Evolutionary conservation across 1,140 invertebrate species (phyloP).

Genomic region (Scylla paramamosain): DNA sequence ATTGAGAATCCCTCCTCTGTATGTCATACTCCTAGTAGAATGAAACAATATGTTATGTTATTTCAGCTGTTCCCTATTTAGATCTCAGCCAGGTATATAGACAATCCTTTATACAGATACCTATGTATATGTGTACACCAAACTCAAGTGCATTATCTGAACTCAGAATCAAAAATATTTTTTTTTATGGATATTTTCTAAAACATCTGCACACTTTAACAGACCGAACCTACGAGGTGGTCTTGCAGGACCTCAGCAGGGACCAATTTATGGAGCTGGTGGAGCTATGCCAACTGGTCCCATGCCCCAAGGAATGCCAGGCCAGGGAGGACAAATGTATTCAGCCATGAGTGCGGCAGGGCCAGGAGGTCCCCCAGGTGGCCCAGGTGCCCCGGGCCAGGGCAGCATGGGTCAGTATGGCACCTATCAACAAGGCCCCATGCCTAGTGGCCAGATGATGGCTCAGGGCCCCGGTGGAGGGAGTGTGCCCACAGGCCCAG

Average conservation of each 20-base stretch:
- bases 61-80: too few species aligned
- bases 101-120: too few species aligned
- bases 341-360: slow-evolving; percentile 59
- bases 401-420: slow-evolving; percentile 66
- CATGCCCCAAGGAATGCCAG: slow-evolving; percentile 74
- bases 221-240: slow-evolving; percentile 68
- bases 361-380: slow-evolving; percentile 63
- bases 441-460: slow-evolving; percentile 72
- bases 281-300: slow-evolving; percentile 69
- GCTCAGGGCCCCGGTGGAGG: slow-evolving; percentile 65
- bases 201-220: not conserved
- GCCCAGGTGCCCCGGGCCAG: slow-evolving; percentile 59
- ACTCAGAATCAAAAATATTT: not conserved
- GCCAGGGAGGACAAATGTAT: slow-evolving; percentile 74
- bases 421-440: slow-evolving; percentile 63
- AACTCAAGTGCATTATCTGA: too few species aligned
- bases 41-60: too few species aligned
- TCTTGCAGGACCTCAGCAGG: slow-evolving; percentile 66
- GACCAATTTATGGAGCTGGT: slow-evolving; percentile 66
- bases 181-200: not conserved
- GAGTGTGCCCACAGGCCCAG: slow-evolving; percentile 67
- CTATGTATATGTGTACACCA: too few species aligned
- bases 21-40: too few species aligned
- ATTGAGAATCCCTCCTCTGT: too few species aligned
- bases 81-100: too few species aligned